Evolutionary conservation across 2,888 invertebrate genomes (phyloP).

Genomic region (Leptinotarsa juncta): DNA sequence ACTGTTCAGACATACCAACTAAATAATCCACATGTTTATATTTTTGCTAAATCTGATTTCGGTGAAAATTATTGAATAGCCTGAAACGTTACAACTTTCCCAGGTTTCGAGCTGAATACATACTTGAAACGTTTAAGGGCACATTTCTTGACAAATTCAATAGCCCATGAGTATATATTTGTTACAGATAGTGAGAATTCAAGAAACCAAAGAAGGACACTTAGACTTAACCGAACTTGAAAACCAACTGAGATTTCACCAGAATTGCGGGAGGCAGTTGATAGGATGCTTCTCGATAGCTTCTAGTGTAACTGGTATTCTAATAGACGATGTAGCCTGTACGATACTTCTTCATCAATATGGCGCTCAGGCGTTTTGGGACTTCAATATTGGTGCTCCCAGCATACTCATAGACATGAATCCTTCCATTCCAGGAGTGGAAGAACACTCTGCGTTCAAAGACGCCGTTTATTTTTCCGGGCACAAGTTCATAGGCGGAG

Average conservation of each 20-base stretch:
- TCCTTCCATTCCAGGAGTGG: slow-evolving; percentile 77
- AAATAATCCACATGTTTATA: too few relatives aligned
- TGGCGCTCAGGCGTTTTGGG: slow-evolving; percentile 89
- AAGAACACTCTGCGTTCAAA: slow-evolving; percentile 77
- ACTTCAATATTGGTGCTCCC: slow-evolving; percentile 88
- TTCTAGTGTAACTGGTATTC: slow-evolving; percentile 71
- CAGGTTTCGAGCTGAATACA: too few relatives aligned
- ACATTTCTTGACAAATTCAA: neutral
- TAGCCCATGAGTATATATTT: neutral
- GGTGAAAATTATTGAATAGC: too few relatives aligned
- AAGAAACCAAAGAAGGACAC: slow-evolving; percentile 82
- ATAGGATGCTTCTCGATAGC: slow-evolving; percentile 81
- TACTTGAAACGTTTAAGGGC: neutral
- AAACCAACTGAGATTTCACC: slow-evolving; percentile 74
- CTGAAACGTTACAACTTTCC: too few relatives aligned
- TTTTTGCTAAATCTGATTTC: too few relatives aligned
- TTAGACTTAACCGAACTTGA: slow-evolving; percentile 84
- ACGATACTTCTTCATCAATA: slow-evolving; percentile 84
- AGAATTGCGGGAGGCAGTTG: slow-evolving; percentile 74
- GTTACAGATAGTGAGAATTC: slow-evolving; percentile 79
- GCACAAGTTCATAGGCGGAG: slow-evolving; percentile 92
- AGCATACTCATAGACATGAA: slow-evolving; percentile 87
- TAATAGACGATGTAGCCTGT: slow-evolving; percentile 85
- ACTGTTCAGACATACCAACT: too few relatives aligned
- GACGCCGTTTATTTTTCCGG: slow-evolving; percentile 91